Conservation (phyloP, 1,140 invertebrate genomes). For the Drosophila navojoa region DNA sequence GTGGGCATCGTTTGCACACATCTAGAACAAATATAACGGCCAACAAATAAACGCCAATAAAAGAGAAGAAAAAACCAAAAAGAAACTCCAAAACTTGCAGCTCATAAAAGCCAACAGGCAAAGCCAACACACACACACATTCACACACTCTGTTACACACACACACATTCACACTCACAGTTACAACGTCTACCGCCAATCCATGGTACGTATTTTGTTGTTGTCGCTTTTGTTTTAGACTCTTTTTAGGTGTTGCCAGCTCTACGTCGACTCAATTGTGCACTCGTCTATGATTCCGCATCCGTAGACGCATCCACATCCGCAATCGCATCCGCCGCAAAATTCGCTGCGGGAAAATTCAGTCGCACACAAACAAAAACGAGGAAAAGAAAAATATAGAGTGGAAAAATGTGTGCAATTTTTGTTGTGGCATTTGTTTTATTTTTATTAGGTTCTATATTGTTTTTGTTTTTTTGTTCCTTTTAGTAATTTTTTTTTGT, state of each 20-base stretch:
- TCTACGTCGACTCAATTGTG: constrained; percentile 67
- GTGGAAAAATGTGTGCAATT: constrained; percentile 29
- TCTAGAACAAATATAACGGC: constrained; percentile 27
- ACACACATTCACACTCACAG: constrained; percentile 6
- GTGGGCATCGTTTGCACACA: constrained; percentile 60
- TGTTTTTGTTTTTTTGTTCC: background rate
- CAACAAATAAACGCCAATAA: constrained; percentile 41
- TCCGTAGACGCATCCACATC: constrained; percentile 43
- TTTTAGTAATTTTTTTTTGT: background rate
- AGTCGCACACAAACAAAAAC: background rate
- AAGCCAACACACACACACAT: constrained; percentile 4
- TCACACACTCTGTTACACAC: background rate
- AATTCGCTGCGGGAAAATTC: constrained; percentile 3
- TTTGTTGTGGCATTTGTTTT: constrained; percentile 22
- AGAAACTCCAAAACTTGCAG: constrained; percentile 14
- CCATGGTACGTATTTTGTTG: constrained; percentile 30
- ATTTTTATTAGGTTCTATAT: constrained; percentile 5
- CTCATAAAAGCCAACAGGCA: constrained; percentile 46
- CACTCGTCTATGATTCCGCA: constrained; percentile 67
- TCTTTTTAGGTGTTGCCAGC: constrained; percentile 28
- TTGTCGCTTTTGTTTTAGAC: background rate
- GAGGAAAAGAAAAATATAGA: background rate
- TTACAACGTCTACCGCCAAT: constrained; percentile 3
- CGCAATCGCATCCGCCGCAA: constrained; percentile 30
- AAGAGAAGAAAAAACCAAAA: constrained; percentile 2